Percentiles rank a stretch among this genome's conserved stretches.
These are phyloP conservation scores for Palythoa grandiflora DNA, from an alignment of 92 coral and sea anemone genomes.

Conservation along the genomic window DNA sequence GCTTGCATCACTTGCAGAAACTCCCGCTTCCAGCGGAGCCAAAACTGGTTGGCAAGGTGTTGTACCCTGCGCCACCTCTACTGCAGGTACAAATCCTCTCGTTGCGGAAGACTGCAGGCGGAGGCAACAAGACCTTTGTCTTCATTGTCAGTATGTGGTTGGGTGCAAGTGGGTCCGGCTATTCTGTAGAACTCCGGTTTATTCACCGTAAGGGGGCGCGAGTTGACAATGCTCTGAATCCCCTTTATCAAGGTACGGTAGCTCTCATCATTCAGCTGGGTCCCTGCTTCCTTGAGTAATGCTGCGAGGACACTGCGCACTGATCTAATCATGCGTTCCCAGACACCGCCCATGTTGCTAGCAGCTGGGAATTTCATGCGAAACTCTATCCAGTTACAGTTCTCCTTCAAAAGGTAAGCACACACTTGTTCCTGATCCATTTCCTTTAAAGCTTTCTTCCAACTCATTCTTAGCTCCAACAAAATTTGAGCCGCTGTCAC, in stretches of 20 bases:
- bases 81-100: constrained; percentile 37
- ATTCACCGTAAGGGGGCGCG: constrained; percentile 32
- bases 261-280: constrained; percentile 63
- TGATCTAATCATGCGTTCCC: constrained; percentile 59
- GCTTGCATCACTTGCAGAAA: constrained; percentile 37
- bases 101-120: constrained; percentile 63
- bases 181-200: constrained; percentile 39
- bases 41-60: constrained; percentile 51
- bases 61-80: constrained; percentile 50
- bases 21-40: constrained; percentile 53
- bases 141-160: constrained; percentile 59
- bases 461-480: constrained; percentile 54
- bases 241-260: constrained; percentile 63
- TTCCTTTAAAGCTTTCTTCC: constrained; percentile 36
- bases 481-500: constrained; percentile 60
- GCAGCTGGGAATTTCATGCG: constrained; percentile 64
- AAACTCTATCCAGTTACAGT: constrained; percentile 62
- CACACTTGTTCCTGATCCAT: constrained; percentile 47
- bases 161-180: constrained; percentile 54
- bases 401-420: constrained; percentile 45
- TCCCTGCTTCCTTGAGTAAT: constrained; percentile 47
- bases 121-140: constrained; percentile 59
- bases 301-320: constrained; percentile 57
- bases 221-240: constrained; percentile 39
- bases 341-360: constrained; percentile 66